These are phyloP conservation scores for Euphydryas editha DNA, from an alignment of 2,888 invertebrate species.

Conservation along the genomic window DNA sequence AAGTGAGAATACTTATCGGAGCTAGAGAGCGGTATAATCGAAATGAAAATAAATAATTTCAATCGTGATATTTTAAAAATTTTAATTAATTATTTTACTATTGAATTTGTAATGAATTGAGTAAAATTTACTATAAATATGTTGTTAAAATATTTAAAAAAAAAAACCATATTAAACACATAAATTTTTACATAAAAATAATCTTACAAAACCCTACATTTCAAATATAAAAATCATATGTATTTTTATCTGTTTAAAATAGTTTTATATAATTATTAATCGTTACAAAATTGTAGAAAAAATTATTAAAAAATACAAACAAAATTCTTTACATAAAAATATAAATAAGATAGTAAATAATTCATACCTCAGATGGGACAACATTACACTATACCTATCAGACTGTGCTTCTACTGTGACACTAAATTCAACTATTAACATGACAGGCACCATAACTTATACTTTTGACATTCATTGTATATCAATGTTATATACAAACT, in stretches of 20 bases:
- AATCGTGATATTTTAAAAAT: no score
- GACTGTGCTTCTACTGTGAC: slow-evolving; percentile 30
- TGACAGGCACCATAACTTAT: slow-evolving; percentile 31
- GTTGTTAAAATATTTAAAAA: background rate
- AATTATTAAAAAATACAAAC: slow-evolving; percentile 4
- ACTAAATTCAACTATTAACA: slow-evolving; percentile 32
- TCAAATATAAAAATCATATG: background rate
- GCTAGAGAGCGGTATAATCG: slow-evolving; percentile 11
- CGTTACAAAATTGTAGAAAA: background rate
- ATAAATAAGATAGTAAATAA: background rate
- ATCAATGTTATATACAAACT: slow-evolving; percentile 10
- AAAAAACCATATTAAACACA: background rate
- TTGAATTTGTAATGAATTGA: no score
- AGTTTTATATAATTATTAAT: background rate
- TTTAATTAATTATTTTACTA: no score
- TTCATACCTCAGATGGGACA: slow-evolving; percentile 15
- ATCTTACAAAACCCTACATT: background rate
- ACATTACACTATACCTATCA: slow-evolving; percentile 23
- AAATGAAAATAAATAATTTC: background rate
- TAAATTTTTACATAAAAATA: background rate
- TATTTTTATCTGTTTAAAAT: background rate
- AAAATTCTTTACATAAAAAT: background rate
- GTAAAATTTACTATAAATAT: no score
- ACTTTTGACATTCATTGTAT: slow-evolving; percentile 22
- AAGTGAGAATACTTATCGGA: slow-evolving; percentile 28